Evolutionary conservation across 2,888 invertebrate genomes (phyloP), one percentile per base, ranked within the genome.

Genomic region (Eilema caniola): DNA sequence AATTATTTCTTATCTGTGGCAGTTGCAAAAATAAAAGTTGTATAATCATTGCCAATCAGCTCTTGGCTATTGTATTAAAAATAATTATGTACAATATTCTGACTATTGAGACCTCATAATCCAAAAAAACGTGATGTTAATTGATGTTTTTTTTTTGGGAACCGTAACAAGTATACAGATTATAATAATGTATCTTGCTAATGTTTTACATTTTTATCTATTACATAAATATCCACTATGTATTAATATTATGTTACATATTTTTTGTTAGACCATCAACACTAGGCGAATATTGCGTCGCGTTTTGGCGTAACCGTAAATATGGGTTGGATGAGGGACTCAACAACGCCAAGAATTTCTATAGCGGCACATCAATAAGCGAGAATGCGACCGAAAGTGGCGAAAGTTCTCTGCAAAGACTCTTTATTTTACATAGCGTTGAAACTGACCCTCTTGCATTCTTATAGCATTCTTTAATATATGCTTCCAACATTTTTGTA

Each of bases 391-490:
- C 53, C n/a, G 53, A 53, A 53, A 53, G n/a, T 53, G 20, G 20
- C n/a, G 53, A 53, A 53, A 53, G n/a, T 53, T 53, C 53, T n/a
- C 8, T 53, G 20, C 20, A 16, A 53, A n/a, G 53, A n/a, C 53
- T 53, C 53, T 53, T 53, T n/a, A n/a, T 53, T 53, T 53, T 53
- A 53, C 53, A 53, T 53, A 53, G 53, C 53, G n/a, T 53, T n/a
- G n/a, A 53, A 53, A n/a, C 53, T 53, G 53, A 53, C 53, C 53
- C 53, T 53, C 53, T 53, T 53, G 53, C 53, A n/a, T 53, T 47
- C 47, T 47, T 47, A 47, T 20, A 47, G 7, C 20, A 47, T 47
- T 53, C 53, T 53, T 53, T 53, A 53, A 53, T 53, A n/a, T 20
- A n/a, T 53, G 53, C 53, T n/a, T n/a, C n/a, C n/a, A 53, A 53